Evolutionary conservation across 2,113 vertebrate genomes (phyloP), one percentile per base, ranked within the genome.

Genomic region (Galemys pyrenaicus): DNA sequence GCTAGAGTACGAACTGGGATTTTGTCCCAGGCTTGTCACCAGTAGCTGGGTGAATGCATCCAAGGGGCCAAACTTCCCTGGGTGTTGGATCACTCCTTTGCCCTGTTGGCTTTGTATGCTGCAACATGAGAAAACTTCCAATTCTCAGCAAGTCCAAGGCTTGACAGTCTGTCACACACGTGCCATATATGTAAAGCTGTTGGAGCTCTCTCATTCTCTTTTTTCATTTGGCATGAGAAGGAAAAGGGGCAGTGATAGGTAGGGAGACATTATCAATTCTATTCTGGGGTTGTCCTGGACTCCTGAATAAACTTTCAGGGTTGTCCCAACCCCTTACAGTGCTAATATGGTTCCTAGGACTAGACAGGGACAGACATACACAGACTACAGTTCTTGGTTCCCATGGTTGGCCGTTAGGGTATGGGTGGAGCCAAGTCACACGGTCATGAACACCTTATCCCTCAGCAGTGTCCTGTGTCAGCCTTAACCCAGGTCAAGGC

Each of bases 301-400:
- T 84, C 39, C 30, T 1, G 6, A 58, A 77, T 19, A 64, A 19
- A 62, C 49, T 54, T 16, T 93, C 32, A 11, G 24, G 37, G 13
- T 26, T 58, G 4, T 8, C 24, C 41, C 22, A 28, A 54, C 22
- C 30, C 35, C 62, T 20, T 2, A 9, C 4, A 10, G 39, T 56
- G 78, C 54, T 58, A 41, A 58, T 1, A 6, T 56, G 65, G 75
- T n/a, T 62, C 15, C 49, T 2, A 6, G 46, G 67, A 37, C 1
- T 30, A 0, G 1, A 39, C 32, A 35, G 62, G 58, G 30, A 26
- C 4, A 60, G 28, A 51, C 0, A 3, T 0, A 16, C 4, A n/a
- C 16, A 16, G 10, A 28, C 51, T 9, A 10, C 3, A 19, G 10
- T 64, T 75, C 39, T 26, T 51, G 60, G 44, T 26, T 51, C 39